Evolutionary conservation across 2,113 vertebrate genomes (phyloP), one percentile per base, ranked within the genome.

Genomic region (Triplophysa dalaica): DNA sequence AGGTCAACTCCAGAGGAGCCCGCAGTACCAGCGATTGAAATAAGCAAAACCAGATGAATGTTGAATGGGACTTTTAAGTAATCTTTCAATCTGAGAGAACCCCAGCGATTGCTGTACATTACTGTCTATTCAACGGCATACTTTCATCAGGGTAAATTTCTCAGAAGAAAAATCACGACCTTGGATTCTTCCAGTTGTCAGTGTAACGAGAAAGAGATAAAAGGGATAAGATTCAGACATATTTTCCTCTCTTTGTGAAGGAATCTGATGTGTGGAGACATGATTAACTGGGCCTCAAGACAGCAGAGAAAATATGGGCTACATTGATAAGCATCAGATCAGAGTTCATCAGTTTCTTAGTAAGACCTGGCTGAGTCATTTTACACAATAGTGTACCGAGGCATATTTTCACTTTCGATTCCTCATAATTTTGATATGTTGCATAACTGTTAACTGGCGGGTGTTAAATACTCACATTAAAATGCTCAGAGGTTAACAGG

Each of bases 41-140:
- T 75, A 83, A 85, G 48, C 68, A 78, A 75, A 64, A 81, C 62
- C 78, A 83, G 74, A 83, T 81, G 81, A 68, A 33, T 75, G 62
- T 43, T 43, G 45, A 48, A 70, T 45, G 45, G 56, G 50, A 21
- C 19, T 33, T 13, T 45, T 19, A 29, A 63, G 61, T 33, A 16
- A 10, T 45, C n/a, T 29, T 52, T 61, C 58, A 14, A 29, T 45
- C 33, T 62, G 41, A 67, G 61, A 73, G 19, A 21, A 5, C 22
- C 38, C 56, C n/a, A 56, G 60, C 19, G 24, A 54, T 70, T 76
- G 50, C 43, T 70, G 24, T 52, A 83, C 29, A 68, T 68, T 48
- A 38, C 48, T 65, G 22, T 7, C 38, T 54, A 64, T 64, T 64
- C 45, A 56, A 77, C 45, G 26, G 12, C 54, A 22, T 33, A 48